Evolutionary conservation across 1,140 invertebrate genomes (phyloP).

Genomic region (Zaprionus ghesquierei): DNA sequence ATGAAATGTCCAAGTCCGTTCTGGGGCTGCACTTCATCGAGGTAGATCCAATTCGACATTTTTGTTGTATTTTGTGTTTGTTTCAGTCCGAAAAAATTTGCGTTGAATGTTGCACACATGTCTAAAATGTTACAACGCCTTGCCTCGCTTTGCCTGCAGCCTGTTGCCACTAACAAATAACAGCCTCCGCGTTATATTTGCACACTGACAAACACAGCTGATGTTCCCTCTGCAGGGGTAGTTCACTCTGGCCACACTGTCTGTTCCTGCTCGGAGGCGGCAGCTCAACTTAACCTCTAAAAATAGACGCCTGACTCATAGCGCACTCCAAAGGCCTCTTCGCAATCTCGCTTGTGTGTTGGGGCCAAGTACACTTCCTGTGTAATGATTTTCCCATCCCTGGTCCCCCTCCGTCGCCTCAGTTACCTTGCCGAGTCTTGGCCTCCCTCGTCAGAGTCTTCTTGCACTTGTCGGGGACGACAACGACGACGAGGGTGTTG

Average conservation of each 20-base stretch:
- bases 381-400: not conserved
- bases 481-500: conserved; percentile 48
- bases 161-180: conserved; percentile 29
- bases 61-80: conserved; percentile 38
- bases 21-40: conserved; percentile 74
- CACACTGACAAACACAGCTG: not conserved
- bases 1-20: conserved; percentile 79
- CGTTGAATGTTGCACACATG: conserved; percentile 48
- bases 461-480: conserved; percentile 63
- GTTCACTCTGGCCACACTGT: not conserved
- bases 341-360: not conserved
- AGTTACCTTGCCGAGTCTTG: conserved; percentile 20
- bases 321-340: not conserved
- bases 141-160: conserved; percentile 1
- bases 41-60: conserved; percentile 66
- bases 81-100: conserved; percentile 22
- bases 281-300: not conserved
- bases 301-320: not conserved
- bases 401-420: not conserved
- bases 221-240: not conserved
- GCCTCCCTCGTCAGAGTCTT: conserved; percentile 32
- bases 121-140: conserved; percentile 23
- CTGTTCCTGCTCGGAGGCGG: not conserved
- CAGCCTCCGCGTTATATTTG: not conserved
- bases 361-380: conserved; percentile 1